Conservation (phyloP, 2,113 vertebrate genomes). For the Myotis yumanensis region DNA sequence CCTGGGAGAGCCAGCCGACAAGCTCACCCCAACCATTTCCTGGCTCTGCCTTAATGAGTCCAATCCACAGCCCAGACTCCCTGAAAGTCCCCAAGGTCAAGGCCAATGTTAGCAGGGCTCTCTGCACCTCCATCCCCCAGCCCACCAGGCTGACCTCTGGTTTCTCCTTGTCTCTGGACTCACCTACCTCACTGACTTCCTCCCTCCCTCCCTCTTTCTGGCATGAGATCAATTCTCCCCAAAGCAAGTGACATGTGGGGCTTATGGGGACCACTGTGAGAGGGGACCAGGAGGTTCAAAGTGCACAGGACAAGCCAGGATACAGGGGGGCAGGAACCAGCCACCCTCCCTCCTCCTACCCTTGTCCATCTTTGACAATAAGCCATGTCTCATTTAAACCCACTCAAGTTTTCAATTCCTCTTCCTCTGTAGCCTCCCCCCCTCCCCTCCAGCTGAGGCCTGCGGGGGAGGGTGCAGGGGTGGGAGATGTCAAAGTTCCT, state of each 20-base stretch:
- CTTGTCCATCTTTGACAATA: background rate
- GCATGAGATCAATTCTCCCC: background rate
- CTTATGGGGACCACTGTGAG: background rate
- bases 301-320: background rate
- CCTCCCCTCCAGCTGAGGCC: background rate
- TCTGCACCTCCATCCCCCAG: background rate
- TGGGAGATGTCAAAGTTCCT: background rate
- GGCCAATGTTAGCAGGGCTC: background rate
- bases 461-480: background rate
- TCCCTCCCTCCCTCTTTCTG: background rate
- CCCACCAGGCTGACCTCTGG: background rate
- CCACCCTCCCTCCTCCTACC: background rate
- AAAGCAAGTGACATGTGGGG: background rate
- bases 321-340: background rate
- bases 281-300: no score
- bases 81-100: background rate
- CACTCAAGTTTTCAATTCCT: background rate
- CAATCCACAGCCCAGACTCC: background rate
- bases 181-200: background rate
- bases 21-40: background rate
- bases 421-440: background rate
- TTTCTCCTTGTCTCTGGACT: background rate
- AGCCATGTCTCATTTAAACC: background rate
- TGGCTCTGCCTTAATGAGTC: background rate
- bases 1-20: background rate